Evolutionary conservation across 2,113 vertebrate species (phyloP), one percentile per base, ranked within the genome.

Genomic region (Hippocampus zosterae): DNA sequence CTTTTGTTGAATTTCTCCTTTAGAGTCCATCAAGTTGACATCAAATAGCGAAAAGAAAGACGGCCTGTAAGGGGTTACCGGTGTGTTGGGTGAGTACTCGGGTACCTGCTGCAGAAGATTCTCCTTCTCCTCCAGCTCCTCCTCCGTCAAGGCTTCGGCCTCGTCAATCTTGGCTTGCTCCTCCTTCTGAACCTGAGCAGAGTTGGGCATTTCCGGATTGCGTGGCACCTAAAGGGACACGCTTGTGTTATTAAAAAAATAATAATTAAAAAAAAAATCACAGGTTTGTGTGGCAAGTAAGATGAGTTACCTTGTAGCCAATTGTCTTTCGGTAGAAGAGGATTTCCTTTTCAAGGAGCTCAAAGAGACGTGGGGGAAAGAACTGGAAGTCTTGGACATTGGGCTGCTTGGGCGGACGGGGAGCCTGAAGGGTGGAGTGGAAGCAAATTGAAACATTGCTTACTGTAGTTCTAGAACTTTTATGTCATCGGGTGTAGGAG

Each of bases 341-440:
- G 84, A 99, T 99, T 87, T 99, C 97, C 84, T 99, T 99, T 84
- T 99, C 97, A 65, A 99, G 69, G 23, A 99, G 93, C 83, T 99
- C 97, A 91, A 99, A 99, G 46, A 99, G 92, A 67, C 96, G 95
- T 29, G 97, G 97, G 62, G 96, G 97, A 76, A 99, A 99, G 83
- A 99, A 99, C 87, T 99, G 97, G 65, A 99, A 98, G 87, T 99
- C 97, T 82, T 98, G 97, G 63, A 99, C 96, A 46, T 98, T 98
- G 78, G 97, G 97, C 77, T 98, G 97, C 78, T 99, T 99, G 25
- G 97, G 97, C 77, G 97, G 97, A 71, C 97, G 92, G 46, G 97
- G 97, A 90, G 97, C 97, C 97, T 98, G 86, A 71, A n/a, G 73
- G 62, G 5, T 37, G 33, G 6, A 37, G 33, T 37, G 5, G 0